Base-by-base conservation (phyloP, 2,888 invertebrate species). In the Diaperis boleti region DNA sequence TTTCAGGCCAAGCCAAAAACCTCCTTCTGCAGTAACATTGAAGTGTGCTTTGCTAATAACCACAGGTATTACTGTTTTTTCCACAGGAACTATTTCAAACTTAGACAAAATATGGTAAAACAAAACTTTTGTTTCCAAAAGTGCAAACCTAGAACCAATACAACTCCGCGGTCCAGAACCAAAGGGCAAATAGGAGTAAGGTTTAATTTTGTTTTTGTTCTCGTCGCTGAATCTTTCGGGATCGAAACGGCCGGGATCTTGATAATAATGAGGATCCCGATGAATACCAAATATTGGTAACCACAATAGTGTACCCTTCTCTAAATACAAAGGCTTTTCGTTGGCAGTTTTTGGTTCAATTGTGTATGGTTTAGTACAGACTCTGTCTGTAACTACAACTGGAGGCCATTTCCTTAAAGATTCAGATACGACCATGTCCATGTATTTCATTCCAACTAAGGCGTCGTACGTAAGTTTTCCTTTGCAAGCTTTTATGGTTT, bases 361-460 rank as follows among this genome's bases (percentile, higher is more conserved):
- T 4, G 6, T 39, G 35, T 20, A 20, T 20, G 6, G 6, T 20
- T 3, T 20, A 20, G 6, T 6, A 20, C 4, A 20, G n/a, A 11
- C n/a, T n/a, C n/a, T n/a, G n/a, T n/a, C n/a, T n/a, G n/a, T n/a
- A n/a, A n/a, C n/a, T n/a, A n/a, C n/a, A n/a, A n/a, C n/a, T 39
- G 13, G 13, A 39, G 4, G 8, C 44, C 4, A 10, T 39, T 11
- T 33, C 3, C 11, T 33, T n/a, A n/a, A n/a, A 41, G 15, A 60
- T 85, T 85, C 85, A 70, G 85, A 85, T 0, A 87, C 74, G 0
- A 88, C 85, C 86, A 86, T 86, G 57, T 88, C 88, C 80, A 88
- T 73, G 62, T 88, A 88, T 11, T 82, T 81, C 85, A 88, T 83
- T 18, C 80, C 81, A 57, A 83, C 81, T 0, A 88, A 76, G 0